Base-by-base conservation (phyloP, 1,140 invertebrate species). In the Daktulosphaira vitifoliae region DNA sequence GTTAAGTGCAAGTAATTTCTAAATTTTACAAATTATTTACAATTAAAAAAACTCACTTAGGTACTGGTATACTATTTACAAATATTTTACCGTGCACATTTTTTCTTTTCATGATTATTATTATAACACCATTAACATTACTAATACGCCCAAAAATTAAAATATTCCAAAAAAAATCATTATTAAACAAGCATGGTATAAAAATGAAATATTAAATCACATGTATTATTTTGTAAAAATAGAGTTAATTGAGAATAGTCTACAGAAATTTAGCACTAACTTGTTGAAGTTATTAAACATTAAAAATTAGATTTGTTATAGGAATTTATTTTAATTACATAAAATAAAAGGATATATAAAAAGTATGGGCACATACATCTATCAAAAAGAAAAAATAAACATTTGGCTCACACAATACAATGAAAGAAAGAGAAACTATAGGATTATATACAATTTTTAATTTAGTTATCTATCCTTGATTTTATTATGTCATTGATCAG, bases 401-500 rank as follows among this genome's bases (percentile, higher is more conserved):
- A 26, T 46, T 44, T 44, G 26, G 39, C 39, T 59, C 39, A 59
- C 54, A 42, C 39, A 44, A 44, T 26, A 39, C 3, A n/a, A 56
- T 25, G 23, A 59, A 59, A 29, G 42, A 48, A 33, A 62, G 2
- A 46, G 20, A 59, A 46, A 46, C 13, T 44, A 23, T 3, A 33
- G 25, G 2, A 33, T 1, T 62, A 62, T 62, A 1, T 62, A 62
- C 56, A 62, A 25, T 25, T 44, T 18, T 23, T 56, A 18, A 13
- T 23, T 59, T 46, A 48, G 44, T 62, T 25, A 11, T 48, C 42
- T 46, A 18, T 38, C 46, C 42, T 46, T 23, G 42, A 62, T 62
- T 62, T 46, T 16, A 62, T 62, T 46, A 39, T 25, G 53, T 56
- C n/a, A 42, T 62, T 39, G 20, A 44, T 62, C 54, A 62, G 54